Conservation (phyloP, 30 jellyfish, hydroid and myxozoan species). For the Aurelia sp. region DNA sequence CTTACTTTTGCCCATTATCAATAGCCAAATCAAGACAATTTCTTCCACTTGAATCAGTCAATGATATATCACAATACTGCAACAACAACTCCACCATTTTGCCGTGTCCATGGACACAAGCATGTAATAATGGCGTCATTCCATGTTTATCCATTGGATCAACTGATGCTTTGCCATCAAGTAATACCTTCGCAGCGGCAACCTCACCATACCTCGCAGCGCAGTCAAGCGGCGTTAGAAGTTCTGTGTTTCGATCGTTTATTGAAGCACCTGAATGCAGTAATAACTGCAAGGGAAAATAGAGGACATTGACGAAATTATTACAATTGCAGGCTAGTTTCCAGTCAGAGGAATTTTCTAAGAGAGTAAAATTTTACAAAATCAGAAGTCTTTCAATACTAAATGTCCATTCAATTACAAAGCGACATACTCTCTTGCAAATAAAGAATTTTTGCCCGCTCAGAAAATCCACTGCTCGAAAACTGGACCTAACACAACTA, state of each 20-base stretch:
- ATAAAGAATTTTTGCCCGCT: too few species aligned
- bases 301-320: too few species aligned
- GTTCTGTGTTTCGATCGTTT: constrained; percentile 84
- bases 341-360: too few species aligned
- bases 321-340: too few species aligned
- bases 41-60: constrained; percentile 81
- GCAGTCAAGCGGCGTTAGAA: constrained; percentile 84
- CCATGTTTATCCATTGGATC: constrained; percentile 66
- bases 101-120: constrained; percentile 79
- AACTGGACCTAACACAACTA: too few species aligned
- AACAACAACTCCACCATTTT: constrained; percentile 72
- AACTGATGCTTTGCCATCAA: constrained; percentile 71
- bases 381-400: too few species aligned
- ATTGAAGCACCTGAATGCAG: constrained; percentile 84
- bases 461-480: too few species aligned
- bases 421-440: too few species aligned
- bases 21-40: constrained; percentile 84
- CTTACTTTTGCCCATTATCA: constrained; percentile 76
- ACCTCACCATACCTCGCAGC: constrained; percentile 88
- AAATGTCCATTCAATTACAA: too few species aligned
- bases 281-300: constrained; percentile 10
- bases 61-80: constrained; percentile 74
- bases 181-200: constrained; percentile 72
- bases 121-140: constrained; percentile 75
- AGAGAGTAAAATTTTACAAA: too few species aligned